These are phyloP conservation scores for Hiodon alosoides DNA, from an alignment of 2,113 vertebrate species.

Conservation along the genomic window DNA sequence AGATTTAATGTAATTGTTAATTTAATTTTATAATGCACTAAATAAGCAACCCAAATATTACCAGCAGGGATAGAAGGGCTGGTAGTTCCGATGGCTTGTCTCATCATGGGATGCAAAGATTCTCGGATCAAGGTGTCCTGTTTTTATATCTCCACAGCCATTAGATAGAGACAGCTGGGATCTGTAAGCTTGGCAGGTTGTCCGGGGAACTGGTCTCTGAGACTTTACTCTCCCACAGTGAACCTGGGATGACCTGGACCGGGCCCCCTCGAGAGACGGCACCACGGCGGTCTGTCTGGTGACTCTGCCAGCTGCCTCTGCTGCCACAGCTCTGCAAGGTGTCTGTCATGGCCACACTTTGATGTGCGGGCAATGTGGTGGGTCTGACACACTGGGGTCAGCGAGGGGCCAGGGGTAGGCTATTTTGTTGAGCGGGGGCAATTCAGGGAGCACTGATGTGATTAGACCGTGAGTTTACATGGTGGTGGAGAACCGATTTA, in stretches of 20 bases:
- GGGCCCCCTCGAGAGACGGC: background rate
- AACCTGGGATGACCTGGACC: conserved; percentile 3
- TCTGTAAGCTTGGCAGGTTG: conserved; percentile 35
- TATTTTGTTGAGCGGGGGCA: conserved; percentile 6
- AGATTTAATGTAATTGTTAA: too few species aligned
- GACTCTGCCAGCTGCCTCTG: background rate
- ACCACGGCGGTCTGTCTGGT: background rate
- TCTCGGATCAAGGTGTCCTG: conserved; percentile 32
- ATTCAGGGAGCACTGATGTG: background rate
- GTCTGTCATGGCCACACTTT: conserved; percentile 37
- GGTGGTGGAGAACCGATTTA: conserved; percentile 17
- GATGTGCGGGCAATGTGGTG: conserved; percentile 36
- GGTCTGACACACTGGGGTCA: conserved; percentile 46
- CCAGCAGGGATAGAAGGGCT: conserved; percentile 29
- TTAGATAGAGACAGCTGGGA: conserved; percentile 46
- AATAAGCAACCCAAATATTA: too few species aligned
- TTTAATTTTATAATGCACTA: too few species aligned
- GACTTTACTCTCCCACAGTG: background rate
- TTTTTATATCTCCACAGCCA: conserved; percentile 38
- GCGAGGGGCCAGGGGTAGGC: conserved; percentile 30
- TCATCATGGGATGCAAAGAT: conserved; percentile 24
- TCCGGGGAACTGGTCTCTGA: conserved; percentile 16
- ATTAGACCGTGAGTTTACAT: conserved; percentile 22
- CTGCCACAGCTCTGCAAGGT: conserved; percentile 10
- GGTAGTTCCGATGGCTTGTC: too few species aligned